Evolutionary conservation across 92 coral and sea anemone species (phyloP).

Genomic region (Epizoanthus illoricatus): DNA sequence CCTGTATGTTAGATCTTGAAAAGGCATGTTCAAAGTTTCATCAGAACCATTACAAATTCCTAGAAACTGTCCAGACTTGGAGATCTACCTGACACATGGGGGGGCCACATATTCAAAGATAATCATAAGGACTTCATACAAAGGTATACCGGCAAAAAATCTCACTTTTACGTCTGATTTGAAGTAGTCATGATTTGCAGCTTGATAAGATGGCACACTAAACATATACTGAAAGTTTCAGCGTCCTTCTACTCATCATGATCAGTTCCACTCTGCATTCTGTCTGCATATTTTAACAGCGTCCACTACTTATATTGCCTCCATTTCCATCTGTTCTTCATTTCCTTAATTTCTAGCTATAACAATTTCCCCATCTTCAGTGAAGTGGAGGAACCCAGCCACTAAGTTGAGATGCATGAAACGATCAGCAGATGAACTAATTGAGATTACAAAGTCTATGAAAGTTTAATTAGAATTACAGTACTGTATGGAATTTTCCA

Average conservation of each 20-base stretch:
- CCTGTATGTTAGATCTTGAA: constrained; percentile 60
- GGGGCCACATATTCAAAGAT: constrained; percentile 48
- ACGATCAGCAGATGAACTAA: too few species aligned
- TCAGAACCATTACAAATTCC: constrained; percentile 57
- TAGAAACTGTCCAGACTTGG: constrained; percentile 41
- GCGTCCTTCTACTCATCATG: constrained; percentile 6
- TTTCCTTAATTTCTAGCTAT: constrained; percentile 8
- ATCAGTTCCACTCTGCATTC: too few species aligned
- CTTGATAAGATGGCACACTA: constrained; percentile 6
- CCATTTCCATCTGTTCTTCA: constrained; percentile 7
- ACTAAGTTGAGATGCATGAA: not conserved
- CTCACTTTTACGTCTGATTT: constrained; percentile 41
- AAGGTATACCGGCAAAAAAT: constrained; percentile 45
- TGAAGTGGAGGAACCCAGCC: too few species aligned
- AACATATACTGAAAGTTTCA: constrained; percentile 49
- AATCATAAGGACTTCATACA: constrained; percentile 45
- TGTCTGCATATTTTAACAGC: too few species aligned
- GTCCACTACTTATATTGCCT: too few species aligned
- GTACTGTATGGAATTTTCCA: not conserved
- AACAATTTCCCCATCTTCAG: constrained; percentile 25
- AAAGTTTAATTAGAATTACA: not conserved
- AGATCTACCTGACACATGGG: constrained; percentile 32
- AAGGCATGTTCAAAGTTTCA: constrained; percentile 62
- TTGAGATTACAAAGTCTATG: not conserved
- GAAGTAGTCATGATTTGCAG: constrained; percentile 35